Conservation (phyloP, 2,888 invertebrate species). For the Drosophila formosana region DNA sequence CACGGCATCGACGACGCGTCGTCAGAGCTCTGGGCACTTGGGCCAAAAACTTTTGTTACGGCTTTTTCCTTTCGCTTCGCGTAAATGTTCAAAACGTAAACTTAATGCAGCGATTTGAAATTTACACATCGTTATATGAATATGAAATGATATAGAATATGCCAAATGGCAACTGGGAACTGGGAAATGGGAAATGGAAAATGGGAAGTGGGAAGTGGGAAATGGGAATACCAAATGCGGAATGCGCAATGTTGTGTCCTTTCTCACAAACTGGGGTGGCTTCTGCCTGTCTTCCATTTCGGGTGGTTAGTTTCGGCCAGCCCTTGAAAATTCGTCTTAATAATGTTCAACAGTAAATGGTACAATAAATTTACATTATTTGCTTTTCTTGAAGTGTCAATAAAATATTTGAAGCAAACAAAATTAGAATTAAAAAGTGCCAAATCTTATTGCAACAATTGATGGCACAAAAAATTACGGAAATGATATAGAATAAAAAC, state of each 20-base stretch:
- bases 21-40: constrained; percentile 33
- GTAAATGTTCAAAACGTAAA: constrained; percentile 38
- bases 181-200: constrained; percentile 4
- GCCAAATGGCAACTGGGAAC: not conserved
- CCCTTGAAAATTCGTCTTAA: not conserved
- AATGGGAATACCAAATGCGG: constrained; percentile 2
- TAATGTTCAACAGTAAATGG: not conserved
- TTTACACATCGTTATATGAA: constrained; percentile 74
- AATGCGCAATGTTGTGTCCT: not conserved
- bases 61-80: constrained; percentile 43
- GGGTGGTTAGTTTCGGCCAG: constrained; percentile 14
- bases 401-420: not conserved
- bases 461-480: too few species aligned
- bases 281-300: not conserved
- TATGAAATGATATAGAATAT: constrained; percentile 47
- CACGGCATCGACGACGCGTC: constrained; percentile 13
- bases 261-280: not conserved
- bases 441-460: too few species aligned
- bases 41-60: constrained; percentile 38
- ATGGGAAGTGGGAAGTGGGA: not conserved
- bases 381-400: too few species aligned
- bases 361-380: too few species aligned
- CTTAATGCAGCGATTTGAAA: constrained; percentile 65
- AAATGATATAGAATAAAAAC: too few species aligned
- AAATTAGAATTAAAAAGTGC: not conserved